Conservation (phyloP, 2,888 invertebrate genomes). For the Acronicta leporina region DNA sequence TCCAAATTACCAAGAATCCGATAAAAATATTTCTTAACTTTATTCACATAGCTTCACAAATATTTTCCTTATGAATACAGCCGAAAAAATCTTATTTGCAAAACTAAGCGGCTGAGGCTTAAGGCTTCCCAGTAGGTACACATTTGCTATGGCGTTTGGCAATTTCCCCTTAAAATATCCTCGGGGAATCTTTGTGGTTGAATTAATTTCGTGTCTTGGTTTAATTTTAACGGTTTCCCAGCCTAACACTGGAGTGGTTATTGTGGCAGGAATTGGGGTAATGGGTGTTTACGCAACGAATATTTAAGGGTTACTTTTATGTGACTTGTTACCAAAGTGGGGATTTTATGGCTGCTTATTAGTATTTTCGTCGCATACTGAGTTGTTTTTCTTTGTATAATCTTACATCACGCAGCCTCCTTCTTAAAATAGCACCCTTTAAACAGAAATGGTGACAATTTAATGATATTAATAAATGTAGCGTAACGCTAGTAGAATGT, state of each 20-base stretch:
- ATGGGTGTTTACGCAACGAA: constrained; percentile 23
- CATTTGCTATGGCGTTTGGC: constrained; percentile 56
- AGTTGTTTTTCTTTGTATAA: constrained; percentile 6
- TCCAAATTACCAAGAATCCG: constrained; percentile 15
- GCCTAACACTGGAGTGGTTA: constrained; percentile 29
- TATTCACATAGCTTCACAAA: constrained; percentile 34
- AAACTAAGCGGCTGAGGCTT: constrained; percentile 36
- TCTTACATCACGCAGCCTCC: not conserved
- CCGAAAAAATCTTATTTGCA: constrained; percentile 41
- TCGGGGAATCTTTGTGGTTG: constrained; percentile 46
- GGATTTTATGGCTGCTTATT: constrained; percentile 11
- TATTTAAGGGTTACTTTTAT: constrained; percentile 14
- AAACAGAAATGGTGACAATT: not conserved
- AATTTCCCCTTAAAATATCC: constrained; percentile 52
- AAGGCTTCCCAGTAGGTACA: constrained; percentile 29
- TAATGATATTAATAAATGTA: not conserved
- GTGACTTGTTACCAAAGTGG: constrained; percentile 10
- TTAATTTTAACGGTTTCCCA: constrained; percentile 55
- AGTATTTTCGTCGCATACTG: not conserved
- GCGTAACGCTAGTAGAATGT: not conserved
- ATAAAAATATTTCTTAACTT: constrained; percentile 30
- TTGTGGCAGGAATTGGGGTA: constrained; percentile 16
- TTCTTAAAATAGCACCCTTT: not conserved
- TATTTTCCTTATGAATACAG: constrained; percentile 34
- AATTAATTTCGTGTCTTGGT: constrained; percentile 56